A percentile compares a stretch with the other conserved stretches of the same genome.
Evolutionary conservation across 2,113 vertebrate genomes (phyloP).

Genomic region (Aplodontia rufa): DNA sequence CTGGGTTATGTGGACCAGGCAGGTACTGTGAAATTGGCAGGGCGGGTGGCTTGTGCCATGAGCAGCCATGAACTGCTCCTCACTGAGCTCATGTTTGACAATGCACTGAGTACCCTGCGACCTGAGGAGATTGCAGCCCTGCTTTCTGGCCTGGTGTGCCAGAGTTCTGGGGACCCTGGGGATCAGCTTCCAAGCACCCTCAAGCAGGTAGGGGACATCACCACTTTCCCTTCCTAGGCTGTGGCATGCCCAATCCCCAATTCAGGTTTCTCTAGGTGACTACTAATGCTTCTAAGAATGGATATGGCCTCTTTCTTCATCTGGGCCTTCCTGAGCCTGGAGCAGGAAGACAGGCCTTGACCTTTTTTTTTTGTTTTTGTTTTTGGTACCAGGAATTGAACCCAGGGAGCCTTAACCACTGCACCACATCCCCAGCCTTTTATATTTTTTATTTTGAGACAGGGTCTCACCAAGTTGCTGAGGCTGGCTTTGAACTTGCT

Average conservation of each 20-base stretch:
- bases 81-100: slow-evolving; percentile 94
- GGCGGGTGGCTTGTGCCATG: slow-evolving; percentile 94
- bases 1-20: slow-evolving; percentile 90
- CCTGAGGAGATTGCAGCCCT: slow-evolving; percentile 94
- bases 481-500: too few relatives aligned
- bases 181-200: slow-evolving; percentile 89
- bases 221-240: not conserved
- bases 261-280: not conserved
- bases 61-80: slow-evolving; percentile 94
- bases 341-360: not conserved
- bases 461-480: too few relatives aligned
- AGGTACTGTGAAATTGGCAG: slow-evolving; percentile 92
- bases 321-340: not conserved
- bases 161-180: slow-evolving; percentile 89
- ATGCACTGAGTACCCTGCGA: slow-evolving; percentile 89
- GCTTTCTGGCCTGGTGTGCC: slow-evolving; percentile 92
- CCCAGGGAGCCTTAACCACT: too few relatives aligned
- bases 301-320: not conserved
- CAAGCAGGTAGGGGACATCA: slow-evolving; percentile 84
- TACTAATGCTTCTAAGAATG: not conserved
- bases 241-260: not conserved
- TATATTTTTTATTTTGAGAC: too few relatives aligned
- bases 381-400: too few relatives aligned
- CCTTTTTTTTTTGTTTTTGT: not conserved
- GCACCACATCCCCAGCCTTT: too few relatives aligned